Conservation (phyloP, 2,888 invertebrate genomes). For the Cheilosia impressa region DNA sequence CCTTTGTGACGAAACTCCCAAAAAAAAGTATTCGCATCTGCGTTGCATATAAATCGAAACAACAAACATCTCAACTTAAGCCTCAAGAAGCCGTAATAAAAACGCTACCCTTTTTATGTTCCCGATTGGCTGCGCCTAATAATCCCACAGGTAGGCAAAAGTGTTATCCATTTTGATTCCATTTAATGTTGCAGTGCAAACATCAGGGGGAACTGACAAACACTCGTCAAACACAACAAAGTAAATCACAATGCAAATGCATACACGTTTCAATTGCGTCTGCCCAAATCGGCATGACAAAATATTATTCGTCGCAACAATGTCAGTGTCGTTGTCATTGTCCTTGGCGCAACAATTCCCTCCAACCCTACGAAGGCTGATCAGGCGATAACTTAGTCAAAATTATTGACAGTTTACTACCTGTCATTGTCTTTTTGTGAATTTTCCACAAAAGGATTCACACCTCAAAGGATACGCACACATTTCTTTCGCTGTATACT, state of each 20-base stretch:
- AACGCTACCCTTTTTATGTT: constrained; percentile 66
- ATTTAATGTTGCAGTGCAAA: constrained; percentile 57
- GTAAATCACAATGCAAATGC: constrained; percentile 46
- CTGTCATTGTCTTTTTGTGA: constrained; percentile 55
- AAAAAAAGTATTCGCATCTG: constrained; percentile 58
- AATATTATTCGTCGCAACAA: constrained; percentile 58
- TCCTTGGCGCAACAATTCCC: constrained; percentile 38
- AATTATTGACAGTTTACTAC: constrained; percentile 72
- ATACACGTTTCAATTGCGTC: constrained; percentile 70
- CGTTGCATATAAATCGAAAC: constrained; percentile 20
- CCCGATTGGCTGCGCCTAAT: constrained; percentile 59
- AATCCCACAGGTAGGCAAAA: constrained; percentile 53
- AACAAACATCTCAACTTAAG: constrained; percentile 72
- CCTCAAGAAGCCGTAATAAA: constrained; percentile 65
- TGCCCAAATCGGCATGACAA: constrained; percentile 69
- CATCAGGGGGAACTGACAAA: constrained; percentile 27
- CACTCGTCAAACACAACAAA: constrained; percentile 65
- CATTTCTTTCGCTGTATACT: background rate
- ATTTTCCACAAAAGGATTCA: constrained; percentile 43
- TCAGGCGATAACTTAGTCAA: constrained; percentile 56
- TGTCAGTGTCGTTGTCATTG: background rate
- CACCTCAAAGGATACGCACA: constrained; percentile 44
- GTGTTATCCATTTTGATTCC: constrained; percentile 64
- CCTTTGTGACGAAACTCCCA: constrained; percentile 15
- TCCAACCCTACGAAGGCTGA: constrained; percentile 48